Evolutionary conservation across 1,140 invertebrate genomes (phyloP).

Genomic region (Chironomus tepperi): DNA sequence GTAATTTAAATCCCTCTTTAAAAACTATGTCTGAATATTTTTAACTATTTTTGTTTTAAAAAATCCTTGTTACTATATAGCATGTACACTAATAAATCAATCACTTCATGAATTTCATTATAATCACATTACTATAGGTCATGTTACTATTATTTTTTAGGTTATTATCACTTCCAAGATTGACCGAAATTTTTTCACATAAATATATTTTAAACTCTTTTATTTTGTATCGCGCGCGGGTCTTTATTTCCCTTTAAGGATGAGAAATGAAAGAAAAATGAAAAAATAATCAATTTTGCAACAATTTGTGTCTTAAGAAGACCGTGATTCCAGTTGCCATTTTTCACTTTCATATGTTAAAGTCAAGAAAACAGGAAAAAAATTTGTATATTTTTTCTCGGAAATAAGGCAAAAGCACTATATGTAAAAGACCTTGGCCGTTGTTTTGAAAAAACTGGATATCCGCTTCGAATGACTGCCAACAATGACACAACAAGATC

Average conservation of each 20-base stretch:
- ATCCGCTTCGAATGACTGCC: constrained; percentile 22
- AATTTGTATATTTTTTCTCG: constrained; percentile 14
- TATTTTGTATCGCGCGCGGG: background rate
- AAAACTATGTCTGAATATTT: too few relatives aligned
- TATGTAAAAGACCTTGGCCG: constrained; percentile 23
- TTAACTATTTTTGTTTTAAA: too few relatives aligned
- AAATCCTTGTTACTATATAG: too few relatives aligned
- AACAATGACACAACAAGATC: constrained; percentile 22
- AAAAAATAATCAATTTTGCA: background rate
- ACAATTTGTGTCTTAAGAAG: background rate
- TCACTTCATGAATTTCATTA: background rate
- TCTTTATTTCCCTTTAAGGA: too few relatives aligned
- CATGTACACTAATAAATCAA: background rate
- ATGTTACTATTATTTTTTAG: background rate
- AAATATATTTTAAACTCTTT: background rate
- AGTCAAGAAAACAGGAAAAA: background rate
- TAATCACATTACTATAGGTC: background rate
- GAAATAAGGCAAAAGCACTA: constrained; percentile 22
- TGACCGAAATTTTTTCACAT: background rate
- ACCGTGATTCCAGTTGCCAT: background rate
- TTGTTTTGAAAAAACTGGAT: constrained; percentile 24
- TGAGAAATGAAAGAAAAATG: too few relatives aligned
- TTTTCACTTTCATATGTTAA: constrained; percentile 18
- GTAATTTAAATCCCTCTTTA: too few relatives aligned
- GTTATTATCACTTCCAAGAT: background rate